Conservation (phyloP, 2,888 invertebrate genomes). For the Drosophila melanosoma region DNA sequence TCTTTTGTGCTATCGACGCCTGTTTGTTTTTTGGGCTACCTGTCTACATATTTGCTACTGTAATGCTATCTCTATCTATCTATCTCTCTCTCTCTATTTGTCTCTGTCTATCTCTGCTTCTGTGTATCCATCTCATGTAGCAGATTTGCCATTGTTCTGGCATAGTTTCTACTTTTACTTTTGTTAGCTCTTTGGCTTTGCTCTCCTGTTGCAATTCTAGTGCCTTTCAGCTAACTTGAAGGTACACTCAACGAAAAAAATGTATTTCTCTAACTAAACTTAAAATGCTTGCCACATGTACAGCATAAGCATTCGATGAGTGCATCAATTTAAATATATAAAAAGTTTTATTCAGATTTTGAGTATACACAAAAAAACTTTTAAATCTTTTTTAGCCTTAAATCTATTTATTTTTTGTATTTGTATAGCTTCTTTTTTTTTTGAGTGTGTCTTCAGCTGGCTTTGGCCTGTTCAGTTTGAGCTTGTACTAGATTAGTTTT, state of each 20-base stretch:
- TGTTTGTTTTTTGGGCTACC: constrained; percentile 26
- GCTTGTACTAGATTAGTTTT: constrained; percentile 22
- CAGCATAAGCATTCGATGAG: neutral
- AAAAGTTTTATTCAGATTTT: neutral
- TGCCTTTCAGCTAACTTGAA: constrained; percentile 12
- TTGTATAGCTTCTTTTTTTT: neutral
- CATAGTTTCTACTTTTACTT: constrained; percentile 46
- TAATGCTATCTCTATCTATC: constrained; percentile 28
- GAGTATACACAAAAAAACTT: neutral
- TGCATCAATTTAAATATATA: neutral
- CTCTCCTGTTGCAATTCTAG: constrained; percentile 32
- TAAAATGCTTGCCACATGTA: neutral
- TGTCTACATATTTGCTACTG: constrained; percentile 25
- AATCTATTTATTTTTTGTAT: neutral
- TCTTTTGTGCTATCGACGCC: constrained; percentile 56
- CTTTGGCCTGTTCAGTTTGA: constrained; percentile 9
- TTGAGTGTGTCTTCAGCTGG: constrained; percentile 25
- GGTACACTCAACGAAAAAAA: constrained; percentile 23
- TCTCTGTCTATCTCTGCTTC: constrained; percentile 9
- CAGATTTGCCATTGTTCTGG: constrained; percentile 54
- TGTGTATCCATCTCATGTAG: constrained; percentile 40
- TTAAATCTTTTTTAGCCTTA: neutral
- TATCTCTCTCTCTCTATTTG: constrained; percentile 21
- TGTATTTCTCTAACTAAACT: neutral
- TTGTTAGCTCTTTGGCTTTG: constrained; percentile 44